These are phyloP conservation scores for Aphidius ervi DNA, from an alignment of 1,140 invertebrate genomes.

Conservation along the genomic window DNA sequence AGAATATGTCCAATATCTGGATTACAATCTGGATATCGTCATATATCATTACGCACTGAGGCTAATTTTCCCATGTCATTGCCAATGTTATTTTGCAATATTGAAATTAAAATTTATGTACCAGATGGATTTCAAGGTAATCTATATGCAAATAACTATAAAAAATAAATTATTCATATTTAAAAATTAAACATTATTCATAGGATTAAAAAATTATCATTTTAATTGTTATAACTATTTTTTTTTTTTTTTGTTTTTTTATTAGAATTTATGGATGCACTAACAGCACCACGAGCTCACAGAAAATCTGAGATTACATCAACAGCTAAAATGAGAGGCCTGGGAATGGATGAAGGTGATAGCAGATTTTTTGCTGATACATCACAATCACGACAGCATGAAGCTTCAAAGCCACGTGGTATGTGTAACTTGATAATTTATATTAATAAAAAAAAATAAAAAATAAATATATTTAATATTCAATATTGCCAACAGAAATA, in stretches of 20 bases:
- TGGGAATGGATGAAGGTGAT: constrained; percentile 49
- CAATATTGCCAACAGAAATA: constrained; percentile 49
- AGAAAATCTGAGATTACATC: constrained; percentile 43
- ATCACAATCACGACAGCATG: constrained; percentile 38
- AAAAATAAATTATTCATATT: not conserved
- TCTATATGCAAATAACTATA: too few species aligned
- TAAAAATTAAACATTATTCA: not conserved
- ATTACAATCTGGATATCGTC: constrained; percentile 93
- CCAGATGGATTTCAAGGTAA: constrained; percentile 96
- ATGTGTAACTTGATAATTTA: constrained; percentile 14
- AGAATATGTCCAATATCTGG: constrained; percentile 96
- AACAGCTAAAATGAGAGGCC: constrained; percentile 45
- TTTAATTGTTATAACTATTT: too few species aligned
- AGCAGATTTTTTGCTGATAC: constrained; percentile 40
- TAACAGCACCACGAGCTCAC: constrained; percentile 93
- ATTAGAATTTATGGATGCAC: constrained; percentile 93
- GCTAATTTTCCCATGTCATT: constrained; percentile 98
- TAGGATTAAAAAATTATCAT: too few species aligned
- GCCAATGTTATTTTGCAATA: constrained; percentile 98
- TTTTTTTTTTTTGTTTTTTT: constrained; percentile 14
- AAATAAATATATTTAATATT: constrained; percentile 17
- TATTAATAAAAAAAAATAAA: not conserved
- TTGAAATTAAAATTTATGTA: constrained; percentile 99
- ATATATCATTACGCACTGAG: constrained; percentile 96
- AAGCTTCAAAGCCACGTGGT: constrained; percentile 46